Percentiles rank a stretch among this genome's conserved stretches.
phyloP scores from a whole-genome alignment of 2,888 invertebrate species.

The Glaucopsyche alexis region DNA sequence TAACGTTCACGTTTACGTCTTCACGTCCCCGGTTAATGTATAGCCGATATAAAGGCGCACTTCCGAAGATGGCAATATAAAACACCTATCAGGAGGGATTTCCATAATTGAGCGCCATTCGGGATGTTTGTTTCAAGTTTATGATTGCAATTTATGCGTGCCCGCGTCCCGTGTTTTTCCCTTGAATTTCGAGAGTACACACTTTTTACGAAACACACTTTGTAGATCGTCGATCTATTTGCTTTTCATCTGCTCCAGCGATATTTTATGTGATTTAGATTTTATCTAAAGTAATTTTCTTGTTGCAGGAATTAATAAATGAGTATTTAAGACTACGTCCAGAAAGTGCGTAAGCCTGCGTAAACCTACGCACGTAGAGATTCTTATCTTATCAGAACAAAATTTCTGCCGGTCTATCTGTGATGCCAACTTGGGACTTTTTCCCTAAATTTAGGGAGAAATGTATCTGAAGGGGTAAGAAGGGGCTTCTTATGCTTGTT shows the following conservation, averaged over 20 bases:
- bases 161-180: constrained; percentile 43
- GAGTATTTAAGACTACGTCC: too few relatives aligned
- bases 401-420: too few relatives aligned
- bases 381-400: too few relatives aligned
- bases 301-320: background rate
- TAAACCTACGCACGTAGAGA: too few relatives aligned
- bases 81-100: constrained; percentile 45
- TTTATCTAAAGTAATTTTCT: background rate
- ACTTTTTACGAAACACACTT: background rate
- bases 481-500: too few relatives aligned
- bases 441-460: too few relatives aligned
- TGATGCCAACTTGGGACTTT: too few relatives aligned
- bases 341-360: too few relatives aligned
- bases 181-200: background rate
- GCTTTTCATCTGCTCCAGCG: background rate
- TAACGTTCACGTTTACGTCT: constrained; percentile 24
- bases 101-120: constrained; percentile 49
- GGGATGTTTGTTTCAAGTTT: constrained; percentile 49
- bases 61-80: constrained; percentile 38
- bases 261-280: background rate
- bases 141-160: constrained; percentile 49
- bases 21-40: constrained; percentile 28
- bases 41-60: constrained; percentile 30
- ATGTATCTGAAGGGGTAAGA: too few relatives aligned
- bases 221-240: background rate